Conservation (phyloP, 2,113 vertebrate genomes). For the Tetraodon nigroviridis region DNA sequence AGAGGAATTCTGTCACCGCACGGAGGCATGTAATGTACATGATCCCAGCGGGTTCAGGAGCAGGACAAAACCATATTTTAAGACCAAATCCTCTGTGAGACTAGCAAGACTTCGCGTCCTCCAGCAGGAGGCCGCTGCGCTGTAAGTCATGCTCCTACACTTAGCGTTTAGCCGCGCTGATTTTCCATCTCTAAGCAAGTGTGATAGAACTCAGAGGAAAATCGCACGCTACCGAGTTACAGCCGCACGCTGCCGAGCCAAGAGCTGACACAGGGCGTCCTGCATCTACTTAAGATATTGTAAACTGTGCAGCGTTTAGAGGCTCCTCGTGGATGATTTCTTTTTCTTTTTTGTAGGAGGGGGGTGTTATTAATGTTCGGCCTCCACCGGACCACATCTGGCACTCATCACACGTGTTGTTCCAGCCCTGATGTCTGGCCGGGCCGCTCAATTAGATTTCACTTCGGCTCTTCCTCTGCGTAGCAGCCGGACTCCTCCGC, state of each 20-base stretch:
- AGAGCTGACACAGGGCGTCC: slow-evolving; percentile 46
- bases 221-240: slow-evolving; percentile 52
- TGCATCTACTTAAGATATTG: slow-evolving; percentile 61
- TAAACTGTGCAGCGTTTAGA: slow-evolving; percentile 58
- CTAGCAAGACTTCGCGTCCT: slow-evolving; percentile 33
- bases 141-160: slow-evolving; percentile 8
- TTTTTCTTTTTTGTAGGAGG: slow-evolving; percentile 62
- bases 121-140: slow-evolving; percentile 17
- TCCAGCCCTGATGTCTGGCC: slow-evolving; percentile 74
- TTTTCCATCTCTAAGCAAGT: slow-evolving; percentile 51
- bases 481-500: slow-evolving; percentile 49
- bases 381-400: slow-evolving; percentile 71
- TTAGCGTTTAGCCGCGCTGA: slow-evolving; percentile 28
- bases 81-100: slow-evolving; percentile 23
- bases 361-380: slow-evolving; percentile 73
- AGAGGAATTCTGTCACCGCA: slow-evolving; percentile 26
- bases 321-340: slow-evolving; percentile 62
- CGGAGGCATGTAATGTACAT: slow-evolving; percentile 23
- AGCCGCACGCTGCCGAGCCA: slow-evolving; percentile 32
- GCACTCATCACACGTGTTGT: slow-evolving; percentile 70
- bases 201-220: slow-evolving; percentile 50
- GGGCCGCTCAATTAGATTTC: slow-evolving; percentile 75
- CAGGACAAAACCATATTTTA: slow-evolving; percentile 56
- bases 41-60: slow-evolving; percentile 48
- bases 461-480: slow-evolving; percentile 72